Evolutionary conservation across 35 echinoderm and acorn worm species (phyloP), one percentile per base, ranked within the genome.

Genomic region (Anneissia japonica): DNA sequence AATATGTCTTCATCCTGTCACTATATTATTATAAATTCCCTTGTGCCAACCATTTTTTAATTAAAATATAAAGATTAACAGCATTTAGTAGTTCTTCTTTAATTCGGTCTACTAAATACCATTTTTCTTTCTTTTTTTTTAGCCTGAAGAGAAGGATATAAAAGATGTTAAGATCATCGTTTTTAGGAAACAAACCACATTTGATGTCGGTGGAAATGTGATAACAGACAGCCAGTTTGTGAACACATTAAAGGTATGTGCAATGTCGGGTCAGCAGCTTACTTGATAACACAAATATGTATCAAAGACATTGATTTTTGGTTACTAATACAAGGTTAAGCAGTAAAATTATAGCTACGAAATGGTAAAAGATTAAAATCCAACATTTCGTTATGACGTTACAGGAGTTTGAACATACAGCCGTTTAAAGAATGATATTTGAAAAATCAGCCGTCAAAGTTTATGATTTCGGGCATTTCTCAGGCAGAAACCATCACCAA

Each of bases 141-240:
- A 97, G 87, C 84, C 91, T 46, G 79, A 88, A 35, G 77, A 85
- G 2, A 86, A 91, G 32, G 86, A 88, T 21, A 89, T 98, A 21
- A 76, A 88, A 46, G 82, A 93, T 79, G 16, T 98, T 2, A 83
- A 87, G 5, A 93, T 98, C 39, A 98, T 98, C 40, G 95, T 98
- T 4, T 98, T 98, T 86, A 77, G 95, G 38, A 83, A 88, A 26
- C 81, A 91, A 19, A 93, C 88, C 34, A 92, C 91, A 82, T 98
- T 98, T 98, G 95, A 98, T 36, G 84, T 98, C 21, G 89, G 92
- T 31, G 95, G 95, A 5, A 98, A 98, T 73, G 87, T 98, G 5
- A 77, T 94, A 0, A 93, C 92, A 0, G 76, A 89, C 33, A 86
- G 83, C 78, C 92, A 98, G 79, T 91, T 88, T 81, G 46, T 98